Conservation (phyloP, 37 sponge, comb jelly and placozoan genomes). For the Diacarnus erythraeanus region DNA sequence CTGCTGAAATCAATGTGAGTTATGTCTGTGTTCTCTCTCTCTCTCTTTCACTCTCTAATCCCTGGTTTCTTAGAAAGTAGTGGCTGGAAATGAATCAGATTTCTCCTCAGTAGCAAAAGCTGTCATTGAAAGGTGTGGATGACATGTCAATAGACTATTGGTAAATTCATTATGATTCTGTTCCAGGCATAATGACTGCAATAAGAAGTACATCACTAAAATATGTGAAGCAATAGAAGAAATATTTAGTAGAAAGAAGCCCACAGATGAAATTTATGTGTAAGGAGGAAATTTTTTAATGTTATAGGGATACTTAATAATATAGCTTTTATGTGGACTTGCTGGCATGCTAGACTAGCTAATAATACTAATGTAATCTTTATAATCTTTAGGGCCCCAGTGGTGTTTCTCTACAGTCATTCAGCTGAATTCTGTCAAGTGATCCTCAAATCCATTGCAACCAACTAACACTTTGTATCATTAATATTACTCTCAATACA, state of each 20-base stretch:
- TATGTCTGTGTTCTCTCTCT: not conserved
- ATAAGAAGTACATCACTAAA: conserved; percentile 51
- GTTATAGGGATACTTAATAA: not conserved
- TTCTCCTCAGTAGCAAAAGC: conserved; percentile 13
- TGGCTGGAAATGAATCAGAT: conserved; percentile 19
- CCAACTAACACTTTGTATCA: too few species aligned
- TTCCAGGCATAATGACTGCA: not conserved
- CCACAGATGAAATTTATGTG: too few species aligned
- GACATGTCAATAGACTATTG: not conserved
- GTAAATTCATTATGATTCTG: not conserved
- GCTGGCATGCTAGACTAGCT: too few species aligned
- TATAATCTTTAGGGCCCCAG: conserved; percentile 18
- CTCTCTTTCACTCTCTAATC: not conserved
- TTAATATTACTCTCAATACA: too few species aligned
- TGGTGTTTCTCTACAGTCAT: conserved; percentile 61
- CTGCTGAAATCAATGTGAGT: conserved; percentile 65
- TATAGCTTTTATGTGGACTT: not conserved
- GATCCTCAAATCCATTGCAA: conserved; percentile 29
- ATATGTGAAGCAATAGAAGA: conserved; percentile 50
- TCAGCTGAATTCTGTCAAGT: conserved; percentile 64
- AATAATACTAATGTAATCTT: not conserved
- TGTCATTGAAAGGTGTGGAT: conserved; percentile 32
- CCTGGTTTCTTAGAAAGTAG: not conserved
- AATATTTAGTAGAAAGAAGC: conserved; percentile 13
- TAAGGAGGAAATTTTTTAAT: not conserved